These are phyloP conservation scores for Bedellia somnulentella DNA, from an alignment of 2,888 invertebrate species.

Conservation along the genomic window DNA sequence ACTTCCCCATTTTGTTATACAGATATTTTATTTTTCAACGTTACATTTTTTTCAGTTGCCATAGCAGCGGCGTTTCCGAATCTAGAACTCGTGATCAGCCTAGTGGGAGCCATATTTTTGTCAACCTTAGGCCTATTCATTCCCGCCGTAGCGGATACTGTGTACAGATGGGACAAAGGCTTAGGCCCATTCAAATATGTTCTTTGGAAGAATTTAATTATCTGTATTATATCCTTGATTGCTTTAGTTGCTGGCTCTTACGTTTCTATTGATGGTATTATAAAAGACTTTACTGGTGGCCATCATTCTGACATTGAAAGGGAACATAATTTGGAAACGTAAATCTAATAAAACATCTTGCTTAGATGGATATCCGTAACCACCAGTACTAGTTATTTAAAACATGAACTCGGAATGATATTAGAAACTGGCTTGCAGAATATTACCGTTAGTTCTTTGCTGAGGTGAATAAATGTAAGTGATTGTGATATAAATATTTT, in stretches of 20 bases:
- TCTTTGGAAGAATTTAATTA: conserved; percentile 65
- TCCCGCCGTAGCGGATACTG: conserved; percentile 73
- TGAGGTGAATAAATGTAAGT: too few relatives aligned
- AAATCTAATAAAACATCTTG: too few relatives aligned
- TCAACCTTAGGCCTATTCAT: conserved; percentile 74
- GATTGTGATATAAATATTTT: too few relatives aligned
- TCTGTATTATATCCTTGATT: conserved; percentile 26
- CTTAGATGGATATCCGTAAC: too few relatives aligned
- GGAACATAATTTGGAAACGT: conserved; percentile 5
- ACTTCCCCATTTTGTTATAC: too few relatives aligned
- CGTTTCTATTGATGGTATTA: conserved; percentile 32
- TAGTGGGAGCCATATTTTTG: conserved; percentile 81
- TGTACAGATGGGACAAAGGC: conserved; percentile 68
- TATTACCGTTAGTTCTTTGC: too few relatives aligned
- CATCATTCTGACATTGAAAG: background rate
- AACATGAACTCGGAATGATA: too few relatives aligned
- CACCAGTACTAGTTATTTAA: too few relatives aligned
- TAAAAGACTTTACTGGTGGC: conserved; percentile 24
- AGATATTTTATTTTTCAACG: too few relatives aligned
- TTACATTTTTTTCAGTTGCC: conserved; percentile 68
- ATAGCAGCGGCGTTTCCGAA: conserved; percentile 80
- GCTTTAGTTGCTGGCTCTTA: conserved; percentile 39
- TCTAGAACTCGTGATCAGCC: conserved; percentile 81
- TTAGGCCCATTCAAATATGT: conserved; percentile 66
- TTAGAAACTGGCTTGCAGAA: too few relatives aligned